phyloP scores from a whole-genome alignment of 2,797 vertebrate species.

The Myotis planiceps region DNA sequence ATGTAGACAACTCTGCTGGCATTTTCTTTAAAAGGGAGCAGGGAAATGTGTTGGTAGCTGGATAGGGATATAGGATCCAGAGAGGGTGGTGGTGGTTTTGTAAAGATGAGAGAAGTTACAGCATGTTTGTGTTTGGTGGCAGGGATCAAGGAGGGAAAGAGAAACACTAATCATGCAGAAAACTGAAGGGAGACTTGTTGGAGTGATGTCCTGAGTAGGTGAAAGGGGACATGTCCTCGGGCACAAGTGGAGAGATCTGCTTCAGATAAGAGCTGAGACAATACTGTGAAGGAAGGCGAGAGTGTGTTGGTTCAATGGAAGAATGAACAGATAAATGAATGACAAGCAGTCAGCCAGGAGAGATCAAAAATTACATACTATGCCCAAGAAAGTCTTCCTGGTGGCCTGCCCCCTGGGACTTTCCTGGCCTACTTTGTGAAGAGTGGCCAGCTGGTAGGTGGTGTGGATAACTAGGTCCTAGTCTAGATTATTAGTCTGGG shows the following conservation, averaged over 20 bases:
- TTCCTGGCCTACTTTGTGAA: not conserved
- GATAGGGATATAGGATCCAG: not conserved
- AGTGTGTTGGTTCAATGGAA: not conserved
- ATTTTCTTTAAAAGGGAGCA: not conserved
- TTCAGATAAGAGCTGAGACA: not conserved
- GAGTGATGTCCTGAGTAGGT: not conserved
- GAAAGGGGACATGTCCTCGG: not conserved
- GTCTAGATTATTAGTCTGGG: not conserved
- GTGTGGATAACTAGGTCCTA: not conserved
- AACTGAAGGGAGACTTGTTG: not conserved
- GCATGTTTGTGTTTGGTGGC: not conserved
- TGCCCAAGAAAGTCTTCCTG: not conserved
- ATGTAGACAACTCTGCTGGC: not conserved
- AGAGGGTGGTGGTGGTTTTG: not conserved
- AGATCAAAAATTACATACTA: not conserved
- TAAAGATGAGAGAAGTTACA: not conserved
- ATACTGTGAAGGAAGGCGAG: not conserved
- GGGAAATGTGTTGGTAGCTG: not conserved
- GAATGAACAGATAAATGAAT: not conserved
- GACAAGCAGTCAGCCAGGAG: not conserved
- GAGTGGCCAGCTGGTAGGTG: not conserved
- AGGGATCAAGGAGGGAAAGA: not conserved
- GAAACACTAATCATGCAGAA: not conserved
- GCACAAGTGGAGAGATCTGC: not conserved
- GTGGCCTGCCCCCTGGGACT: not conserved